Base-by-base conservation (phyloP, 2,797 vertebrate genomes). In the Yasuhikotakia modesta region DNA sequence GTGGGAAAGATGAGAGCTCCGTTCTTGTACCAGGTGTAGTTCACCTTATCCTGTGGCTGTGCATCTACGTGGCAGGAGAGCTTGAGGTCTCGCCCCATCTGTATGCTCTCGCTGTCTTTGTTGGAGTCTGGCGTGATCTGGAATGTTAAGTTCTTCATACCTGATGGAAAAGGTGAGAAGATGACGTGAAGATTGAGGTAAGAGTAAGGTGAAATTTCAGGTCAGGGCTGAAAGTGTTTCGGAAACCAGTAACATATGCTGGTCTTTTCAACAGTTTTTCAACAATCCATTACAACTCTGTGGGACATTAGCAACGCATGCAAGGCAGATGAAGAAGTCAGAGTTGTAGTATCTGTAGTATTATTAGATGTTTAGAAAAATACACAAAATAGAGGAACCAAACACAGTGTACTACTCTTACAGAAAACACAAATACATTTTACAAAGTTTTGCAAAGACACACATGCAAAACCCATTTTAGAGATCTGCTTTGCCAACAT, bases 1-100 rank as follows among this genome's bases (percentile, higher is more conserved):
- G 97, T 95, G 85, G 94, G 92, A 82, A 90, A 94, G 39, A 96
- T 92, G 0, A 93, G 90, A 13, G 88, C 94, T 2, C 93, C 94
- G 0, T 99, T 98, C 91, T 99, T 99, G 91, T 94, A 99, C 97
- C 97, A 99, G 70, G 94, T 96, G 85, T 98, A 99, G 88, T 95
- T 94, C 86, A 99, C 95, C 88, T 98, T 98, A 92, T 99, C 97
- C 88, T 97, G 97, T 0, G 97, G 97, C 24, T 95, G 95, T 8
- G 97, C 97, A 17, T 99, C 97, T 10, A 97, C 97, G 0, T 99
- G 97, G 84, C 97, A 99, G 0, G 97, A 99, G 22, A 99, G 92
- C 90, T 99, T 99, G 91, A 99, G 94, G 88, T 99, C 97, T 39
- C 97, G 96, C 50, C 95, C 95, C 91, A 99, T 94, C 86, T 99